These are phyloP conservation scores for Notiomystis cincta DNA, from an alignment of 2,113 vertebrate genomes.

Conservation along the genomic window DNA sequence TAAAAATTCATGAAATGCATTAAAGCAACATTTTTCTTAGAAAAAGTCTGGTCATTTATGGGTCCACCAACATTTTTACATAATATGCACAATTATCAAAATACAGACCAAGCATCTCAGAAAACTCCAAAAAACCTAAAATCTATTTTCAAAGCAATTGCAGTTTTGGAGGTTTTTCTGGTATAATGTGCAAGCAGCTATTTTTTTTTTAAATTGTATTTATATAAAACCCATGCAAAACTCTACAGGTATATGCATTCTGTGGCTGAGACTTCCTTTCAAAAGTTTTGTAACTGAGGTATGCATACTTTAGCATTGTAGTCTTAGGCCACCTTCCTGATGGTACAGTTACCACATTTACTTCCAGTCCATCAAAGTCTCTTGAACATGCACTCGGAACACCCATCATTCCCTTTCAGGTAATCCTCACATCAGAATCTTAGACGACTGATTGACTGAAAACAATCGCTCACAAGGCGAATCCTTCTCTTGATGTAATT, in stretches of 20 bases:
- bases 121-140: constrained; percentile 99
- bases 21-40: constrained; percentile 99
- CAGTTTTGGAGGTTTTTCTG: constrained; percentile 99
- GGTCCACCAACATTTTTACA: constrained; percentile 99
- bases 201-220: constrained; percentile 94
- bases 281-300: constrained; percentile 98
- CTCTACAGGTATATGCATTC: constrained; percentile 99
- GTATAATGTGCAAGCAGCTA: constrained; percentile 99
- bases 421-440: constrained; percentile 85
- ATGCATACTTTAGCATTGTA: constrained; percentile 95
- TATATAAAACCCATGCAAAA: constrained; percentile 99
- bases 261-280: constrained; percentile 98
- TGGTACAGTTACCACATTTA: constrained; percentile 82
- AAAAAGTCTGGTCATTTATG: constrained; percentile 99
- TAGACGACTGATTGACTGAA: constrained; percentile 80
- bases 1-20: constrained; percentile 99
- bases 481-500: constrained; percentile 83
- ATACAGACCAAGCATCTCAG: constrained; percentile 99
- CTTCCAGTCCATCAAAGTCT: constrained; percentile 93
- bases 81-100: constrained; percentile 99
- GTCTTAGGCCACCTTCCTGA: constrained; percentile 91
- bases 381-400: constrained; percentile 90
- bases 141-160: constrained; percentile 99
- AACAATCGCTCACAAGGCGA: constrained; percentile 85
- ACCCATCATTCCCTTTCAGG: constrained; percentile 89